Evolutionary conservation across 1,140 invertebrate genomes (phyloP), one percentile per base, ranked within the genome.

Genomic region (Drosophila pruinosa): DNA sequence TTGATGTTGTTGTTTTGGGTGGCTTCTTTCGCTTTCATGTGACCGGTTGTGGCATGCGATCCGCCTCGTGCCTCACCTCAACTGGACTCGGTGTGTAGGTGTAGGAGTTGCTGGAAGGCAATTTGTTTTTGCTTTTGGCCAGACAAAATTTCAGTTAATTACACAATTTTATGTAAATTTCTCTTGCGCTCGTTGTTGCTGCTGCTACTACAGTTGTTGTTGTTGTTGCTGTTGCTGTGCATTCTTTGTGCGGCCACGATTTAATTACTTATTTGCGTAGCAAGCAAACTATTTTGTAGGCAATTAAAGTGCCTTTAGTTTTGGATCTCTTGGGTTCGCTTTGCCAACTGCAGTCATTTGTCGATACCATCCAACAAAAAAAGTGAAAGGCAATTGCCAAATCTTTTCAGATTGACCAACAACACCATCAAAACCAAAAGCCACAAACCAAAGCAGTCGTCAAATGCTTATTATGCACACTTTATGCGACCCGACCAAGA

Each of bases 91-190:
- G 31, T 54, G 31, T 52, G 31, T 34, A 34, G 31, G 31, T 71
- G 80, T 86, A 81, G 80, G 77, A 76, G 80, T 76, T 79, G 80
- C 61, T 69, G 14, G 31, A 58, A 76, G 76, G 76, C 68, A 65
- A 62, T 85, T 76, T 72, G 36, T 85, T 72, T 62, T 74, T 73
- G 59, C n/a, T 59, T 61, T 63, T 34, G 12, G 61, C 61, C 26
- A 72, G 36, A 50, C 48, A 15, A 43, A 67, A 73, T 71, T 71
- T 74, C 64, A 74, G 70, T 68, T 81, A 85, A 85, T 85, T 85
- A 86, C 81, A 85, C 82, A 85, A 85, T 88, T 85, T 85, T 86
- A 85, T 85, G 77, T 85, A 86, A 85, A 85, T 85, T 85, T 85
- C 81, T 88, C 81, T 86, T 86, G 86, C 22, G 48, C 22, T 41